These are phyloP conservation scores for Falcunculus frontatus DNA, from an alignment of 2,113 vertebrate genomes.

Conservation along the genomic window DNA sequence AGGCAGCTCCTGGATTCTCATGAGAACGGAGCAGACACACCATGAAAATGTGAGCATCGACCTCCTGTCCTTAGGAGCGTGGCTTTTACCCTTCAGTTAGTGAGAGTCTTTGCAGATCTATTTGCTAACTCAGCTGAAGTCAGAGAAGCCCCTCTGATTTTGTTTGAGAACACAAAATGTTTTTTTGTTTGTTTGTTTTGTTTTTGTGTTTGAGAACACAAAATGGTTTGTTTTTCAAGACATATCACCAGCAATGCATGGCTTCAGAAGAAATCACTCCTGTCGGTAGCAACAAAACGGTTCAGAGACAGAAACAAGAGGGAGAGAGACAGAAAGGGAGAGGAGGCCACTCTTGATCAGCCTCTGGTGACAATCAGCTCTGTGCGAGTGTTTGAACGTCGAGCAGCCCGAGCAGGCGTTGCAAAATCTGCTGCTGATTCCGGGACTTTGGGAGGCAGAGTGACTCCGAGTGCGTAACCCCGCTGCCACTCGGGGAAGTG, in stretches of 20 bases:
- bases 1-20: neutral
- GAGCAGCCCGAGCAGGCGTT: neutral
- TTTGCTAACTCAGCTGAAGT: neutral
- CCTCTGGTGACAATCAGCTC: neutral
- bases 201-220: neutral
- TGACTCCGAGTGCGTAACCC: neutral
- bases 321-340: neutral
- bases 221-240: neutral
- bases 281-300: neutral
- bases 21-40: neutral
- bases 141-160: neutral
- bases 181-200: too few species aligned
- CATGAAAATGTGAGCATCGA: neutral
- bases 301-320: neutral
- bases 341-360: neutral
- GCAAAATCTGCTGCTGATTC: neutral
- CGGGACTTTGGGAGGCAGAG: neutral
- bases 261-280: neutral
- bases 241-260: accelerated
- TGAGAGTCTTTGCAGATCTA: neutral
- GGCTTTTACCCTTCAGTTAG: neutral
- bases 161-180: neutral
- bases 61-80: neutral
- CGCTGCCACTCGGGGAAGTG: neutral
- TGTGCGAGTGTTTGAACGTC: neutral